Conservation (phyloP, 1,140 invertebrate species). For the Drosophila orena region DNA sequence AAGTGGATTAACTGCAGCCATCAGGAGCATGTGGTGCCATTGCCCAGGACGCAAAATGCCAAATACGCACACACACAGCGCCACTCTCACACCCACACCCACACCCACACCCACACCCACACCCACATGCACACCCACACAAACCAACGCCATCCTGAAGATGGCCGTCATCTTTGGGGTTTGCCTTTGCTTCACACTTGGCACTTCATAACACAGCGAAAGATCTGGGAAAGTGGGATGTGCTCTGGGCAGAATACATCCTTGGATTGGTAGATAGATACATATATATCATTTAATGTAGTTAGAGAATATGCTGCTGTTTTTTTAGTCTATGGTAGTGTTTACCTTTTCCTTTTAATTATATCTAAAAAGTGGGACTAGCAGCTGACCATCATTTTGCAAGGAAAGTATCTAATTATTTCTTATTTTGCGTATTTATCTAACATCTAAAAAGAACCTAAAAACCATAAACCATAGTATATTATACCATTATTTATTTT, state of each 20-base stretch:
- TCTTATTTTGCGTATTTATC: too few species aligned
- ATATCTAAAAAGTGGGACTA: too few species aligned
- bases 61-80: slow-evolving; percentile 64
- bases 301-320: too few species aligned
- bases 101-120: too few species aligned
- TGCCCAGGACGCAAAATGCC: slow-evolving; percentile 69
- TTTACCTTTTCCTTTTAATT: too few species aligned
- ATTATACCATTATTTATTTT: neutral
- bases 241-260: slow-evolving; percentile 9
- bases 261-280: slow-evolving; percentile 16
- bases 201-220: slow-evolving; percentile 75
- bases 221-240: neutral
- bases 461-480: too few species aligned
- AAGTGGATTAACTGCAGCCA: slow-evolving; percentile 85
- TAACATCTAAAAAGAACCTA: too few species aligned
- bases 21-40: slow-evolving; percentile 81
- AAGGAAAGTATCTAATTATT: too few species aligned
- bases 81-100: too few species aligned
- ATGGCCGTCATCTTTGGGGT: slow-evolving; percentile 66
- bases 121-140: slow-evolving; percentile 4
- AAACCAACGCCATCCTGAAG: slow-evolving; percentile 19
- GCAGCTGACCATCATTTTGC: too few species aligned
- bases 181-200: slow-evolving; percentile 71
- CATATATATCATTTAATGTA: neutral
- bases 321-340: too few species aligned